Conservation (phyloP, 2,113 vertebrate species). For the Argyrosomus japonicus region DNA sequence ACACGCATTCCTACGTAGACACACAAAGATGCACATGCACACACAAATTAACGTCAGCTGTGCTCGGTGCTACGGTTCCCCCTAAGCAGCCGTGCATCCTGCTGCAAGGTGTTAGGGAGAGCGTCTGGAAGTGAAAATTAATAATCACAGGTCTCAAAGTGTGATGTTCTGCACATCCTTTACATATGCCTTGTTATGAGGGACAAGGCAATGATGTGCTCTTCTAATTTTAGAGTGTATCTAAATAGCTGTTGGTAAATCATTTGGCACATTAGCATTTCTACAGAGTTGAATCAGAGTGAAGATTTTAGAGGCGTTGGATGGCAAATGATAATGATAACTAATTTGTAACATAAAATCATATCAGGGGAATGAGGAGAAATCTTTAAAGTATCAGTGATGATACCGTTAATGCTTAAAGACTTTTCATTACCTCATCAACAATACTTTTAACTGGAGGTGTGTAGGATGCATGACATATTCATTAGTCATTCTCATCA, state of each 20-base stretch:
- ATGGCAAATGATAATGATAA: background rate
- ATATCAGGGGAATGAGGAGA: background rate
- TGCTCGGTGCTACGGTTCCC: background rate
- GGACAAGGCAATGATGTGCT: slow-evolving; percentile 33
- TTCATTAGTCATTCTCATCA: slow-evolving; percentile 52
- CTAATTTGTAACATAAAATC: background rate
- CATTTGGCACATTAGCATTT: slow-evolving; percentile 15
- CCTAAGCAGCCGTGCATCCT: slow-evolving; percentile 12
- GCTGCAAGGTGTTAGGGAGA: slow-evolving; percentile 52
- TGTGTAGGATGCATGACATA: slow-evolving; percentile 37
- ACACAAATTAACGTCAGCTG: background rate
- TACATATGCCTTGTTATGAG: slow-evolving; percentile 62
- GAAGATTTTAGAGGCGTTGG: background rate
- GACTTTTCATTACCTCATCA: slow-evolving; percentile 17
- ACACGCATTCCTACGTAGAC: background rate
- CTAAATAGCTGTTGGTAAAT: slow-evolving; percentile 40
- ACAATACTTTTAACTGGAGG: slow-evolving; percentile 29
- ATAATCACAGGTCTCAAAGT: slow-evolving; percentile 72
- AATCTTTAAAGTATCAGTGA: background rate
- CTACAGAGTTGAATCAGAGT: background rate
- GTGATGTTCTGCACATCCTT: slow-evolving; percentile 70
- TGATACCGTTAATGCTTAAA: slow-evolving; percentile 2
- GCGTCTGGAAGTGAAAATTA: slow-evolving; percentile 71
- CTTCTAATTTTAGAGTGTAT: slow-evolving; percentile 53
- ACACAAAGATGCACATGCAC: background rate